phyloP scores from a whole-genome alignment of 2,797 vertebrate species.

The Micrastur ruficollis region DNA sequence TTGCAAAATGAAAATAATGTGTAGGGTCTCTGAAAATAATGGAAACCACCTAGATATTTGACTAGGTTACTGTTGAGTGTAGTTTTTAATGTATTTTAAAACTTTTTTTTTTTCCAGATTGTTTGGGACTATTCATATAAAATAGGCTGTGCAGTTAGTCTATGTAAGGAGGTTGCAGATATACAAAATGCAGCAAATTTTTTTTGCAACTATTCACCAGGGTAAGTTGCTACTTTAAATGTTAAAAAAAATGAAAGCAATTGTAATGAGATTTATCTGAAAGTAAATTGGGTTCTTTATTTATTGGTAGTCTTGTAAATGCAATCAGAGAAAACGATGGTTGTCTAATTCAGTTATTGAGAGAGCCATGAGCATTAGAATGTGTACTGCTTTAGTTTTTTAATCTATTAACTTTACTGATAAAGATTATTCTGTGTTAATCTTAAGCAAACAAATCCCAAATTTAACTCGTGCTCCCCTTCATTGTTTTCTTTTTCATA shows the following conservation, averaged over 20 bases:
- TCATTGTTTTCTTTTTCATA: not conserved
- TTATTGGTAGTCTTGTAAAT: not conserved
- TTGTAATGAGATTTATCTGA: not conserved
- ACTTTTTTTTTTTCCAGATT: slow-evolving; percentile 61
- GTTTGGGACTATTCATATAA: slow-evolving; percentile 81
- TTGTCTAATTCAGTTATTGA: not conserved
- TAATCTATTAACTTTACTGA: not conserved
- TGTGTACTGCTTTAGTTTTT: not conserved
- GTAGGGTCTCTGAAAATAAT: not conserved
- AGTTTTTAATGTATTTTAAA: not conserved
- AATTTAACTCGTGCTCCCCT: not conserved
- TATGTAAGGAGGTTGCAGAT: slow-evolving; percentile 43
- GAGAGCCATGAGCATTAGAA: not conserved
- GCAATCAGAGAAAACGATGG: not conserved
- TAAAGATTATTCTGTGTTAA: not conserved
- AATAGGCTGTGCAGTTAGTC: slow-evolving; percentile 78
- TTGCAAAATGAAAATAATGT: not conserved
- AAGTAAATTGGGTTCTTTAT: not conserved
- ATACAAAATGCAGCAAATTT: slow-evolving; percentile 56
- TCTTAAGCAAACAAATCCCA: not conserved
- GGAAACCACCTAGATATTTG: not conserved
- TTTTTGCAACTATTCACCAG: slow-evolving; percentile 79
- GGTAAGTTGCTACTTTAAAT: slow-evolving; percentile 64
- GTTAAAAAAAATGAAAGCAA: not conserved
- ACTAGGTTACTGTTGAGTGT: not conserved